These are phyloP conservation scores for Caenorhabditis sp. DNA, from an alignment of 2,888 invertebrate genomes.

Conservation along the genomic window DNA sequence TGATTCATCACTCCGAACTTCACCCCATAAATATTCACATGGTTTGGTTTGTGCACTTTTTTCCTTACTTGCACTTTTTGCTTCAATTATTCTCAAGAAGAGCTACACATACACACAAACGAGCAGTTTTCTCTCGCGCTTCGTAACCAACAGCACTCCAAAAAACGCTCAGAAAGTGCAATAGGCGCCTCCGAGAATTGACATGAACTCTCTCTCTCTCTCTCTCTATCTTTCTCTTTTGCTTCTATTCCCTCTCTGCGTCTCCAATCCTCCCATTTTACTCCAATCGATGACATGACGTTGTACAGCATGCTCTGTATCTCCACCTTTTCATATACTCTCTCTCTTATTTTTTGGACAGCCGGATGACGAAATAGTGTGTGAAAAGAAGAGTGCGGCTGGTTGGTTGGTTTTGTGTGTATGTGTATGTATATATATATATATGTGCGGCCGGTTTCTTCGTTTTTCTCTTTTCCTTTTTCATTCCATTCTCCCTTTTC, in stretches of 20 bases:
- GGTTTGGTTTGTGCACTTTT: too few relatives aligned
- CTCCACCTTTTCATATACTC: conserved; percentile 6
- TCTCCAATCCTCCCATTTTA: not conserved
- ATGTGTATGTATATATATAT: not conserved
- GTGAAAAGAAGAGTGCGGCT: conserved; percentile 13
- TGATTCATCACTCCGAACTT: too few relatives aligned
- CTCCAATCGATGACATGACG: not conserved
- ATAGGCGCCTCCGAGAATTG: not conserved
- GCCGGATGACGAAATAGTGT: conserved; percentile 3
- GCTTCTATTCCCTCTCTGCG: not conserved
- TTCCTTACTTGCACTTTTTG: too few relatives aligned
- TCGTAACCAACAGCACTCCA: not conserved
- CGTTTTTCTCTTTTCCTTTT: conserved; percentile 5
- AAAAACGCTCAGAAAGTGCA: not conserved
- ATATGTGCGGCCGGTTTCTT: conserved; percentile 10
- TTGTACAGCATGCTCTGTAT: conserved; percentile 8
- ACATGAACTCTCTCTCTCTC: not conserved
- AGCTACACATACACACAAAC: too few relatives aligned
- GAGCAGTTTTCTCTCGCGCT: too few relatives aligned
- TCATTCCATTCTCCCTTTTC: not conserved
- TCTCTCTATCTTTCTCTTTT: not conserved
- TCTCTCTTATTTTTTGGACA: not conserved
- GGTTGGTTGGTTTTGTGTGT: conserved; percentile 16
- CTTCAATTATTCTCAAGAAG: too few relatives aligned
- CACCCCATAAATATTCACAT: too few relatives aligned